These are phyloP conservation scores for Bombylius major DNA, from an alignment of 2,888 invertebrate species.

Conservation along the genomic window DNA sequence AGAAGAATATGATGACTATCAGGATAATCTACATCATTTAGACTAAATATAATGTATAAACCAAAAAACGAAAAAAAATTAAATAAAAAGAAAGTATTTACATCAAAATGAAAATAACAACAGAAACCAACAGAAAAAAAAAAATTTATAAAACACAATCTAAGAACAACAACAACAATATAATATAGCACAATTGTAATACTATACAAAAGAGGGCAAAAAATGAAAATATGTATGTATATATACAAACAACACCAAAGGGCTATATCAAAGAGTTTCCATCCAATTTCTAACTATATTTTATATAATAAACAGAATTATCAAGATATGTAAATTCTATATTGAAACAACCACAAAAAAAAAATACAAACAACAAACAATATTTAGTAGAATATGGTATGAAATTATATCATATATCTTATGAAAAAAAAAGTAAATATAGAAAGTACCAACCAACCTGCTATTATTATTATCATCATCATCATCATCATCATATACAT, in stretches of 20 bases:
- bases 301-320: background rate
- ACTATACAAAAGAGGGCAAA: background rate
- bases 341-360: too few relatives aligned
- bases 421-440: too few relatives aligned
- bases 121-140: background rate
- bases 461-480: too few relatives aligned
- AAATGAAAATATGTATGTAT: background rate
- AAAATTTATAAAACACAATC: too few relatives aligned
- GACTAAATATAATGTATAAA: slow-evolving; percentile 19
- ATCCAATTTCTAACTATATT: background rate
- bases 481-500: too few relatives aligned
- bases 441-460: too few relatives aligned
- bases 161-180: background rate
- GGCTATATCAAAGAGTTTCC: slow-evolving; percentile 5
- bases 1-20: slow-evolving; percentile 50
- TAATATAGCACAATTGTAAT: background rate
- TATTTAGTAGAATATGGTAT: too few relatives aligned
- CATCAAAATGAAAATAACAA: background rate
- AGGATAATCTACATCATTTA: slow-evolving; percentile 36
- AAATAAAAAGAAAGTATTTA: background rate
- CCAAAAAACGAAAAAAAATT: background rate
- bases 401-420: too few relatives aligned
- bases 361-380: too few relatives aligned
- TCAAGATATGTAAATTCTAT: background rate
- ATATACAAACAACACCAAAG: slow-evolving; percentile 1